Evolutionary conservation across 2,113 vertebrate genomes (phyloP).

Genomic region (Chaetura pelagica): DNA sequence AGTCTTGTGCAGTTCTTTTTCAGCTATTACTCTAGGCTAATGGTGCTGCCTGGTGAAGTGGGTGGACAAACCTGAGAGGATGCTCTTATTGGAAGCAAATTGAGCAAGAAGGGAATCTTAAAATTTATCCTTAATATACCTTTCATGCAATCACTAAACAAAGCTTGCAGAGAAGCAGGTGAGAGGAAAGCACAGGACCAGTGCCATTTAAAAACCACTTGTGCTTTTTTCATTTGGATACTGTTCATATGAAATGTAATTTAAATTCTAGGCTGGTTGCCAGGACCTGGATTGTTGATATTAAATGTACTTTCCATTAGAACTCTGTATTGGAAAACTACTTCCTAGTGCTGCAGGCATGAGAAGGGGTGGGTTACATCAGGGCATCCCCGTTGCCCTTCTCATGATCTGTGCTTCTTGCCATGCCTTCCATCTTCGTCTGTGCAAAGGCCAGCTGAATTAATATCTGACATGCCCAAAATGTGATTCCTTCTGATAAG

Average conservation of each 20-base stretch:
- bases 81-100: background rate
- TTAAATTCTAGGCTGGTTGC: slow-evolving; percentile 51
- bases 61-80: background rate
- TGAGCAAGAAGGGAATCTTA: background rate
- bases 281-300: slow-evolving; percentile 36
- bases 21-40: background rate
- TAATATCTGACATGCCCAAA: background rate
- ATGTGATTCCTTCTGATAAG: background rate
- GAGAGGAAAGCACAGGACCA: background rate
- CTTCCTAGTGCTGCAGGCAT: slow-evolving; percentile 25
- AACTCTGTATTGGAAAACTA: slow-evolving; percentile 53
- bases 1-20: background rate
- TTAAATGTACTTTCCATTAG: slow-evolving; percentile 65
- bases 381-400: background rate
- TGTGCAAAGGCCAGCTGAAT: background rate
- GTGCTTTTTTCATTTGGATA: slow-evolving; percentile 1
- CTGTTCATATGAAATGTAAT: slow-evolving; percentile 34
- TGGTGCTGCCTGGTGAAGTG: background rate
- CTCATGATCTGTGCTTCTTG: background rate
- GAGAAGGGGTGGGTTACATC: background rate
- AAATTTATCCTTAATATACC: background rate
- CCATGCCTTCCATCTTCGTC: background rate
- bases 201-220: slow-evolving; percentile 23
- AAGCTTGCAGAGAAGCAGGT: background rate
- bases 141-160: background rate